A percentile compares a stretch with the other conserved stretches of the same genome.
phyloP scores from a whole-genome alignment of 1,140 invertebrate species.

The Heliconius hewitsoni region DNA sequence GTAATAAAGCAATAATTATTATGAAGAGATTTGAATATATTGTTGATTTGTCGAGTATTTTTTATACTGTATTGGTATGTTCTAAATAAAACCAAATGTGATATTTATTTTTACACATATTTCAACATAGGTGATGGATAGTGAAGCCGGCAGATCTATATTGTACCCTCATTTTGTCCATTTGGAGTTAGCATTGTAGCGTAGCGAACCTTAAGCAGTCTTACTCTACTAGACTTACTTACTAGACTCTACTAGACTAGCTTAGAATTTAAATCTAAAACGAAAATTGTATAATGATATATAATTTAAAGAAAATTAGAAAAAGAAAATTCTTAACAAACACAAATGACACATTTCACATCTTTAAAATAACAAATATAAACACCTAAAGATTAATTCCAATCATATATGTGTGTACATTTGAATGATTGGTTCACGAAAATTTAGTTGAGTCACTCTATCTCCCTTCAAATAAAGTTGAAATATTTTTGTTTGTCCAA shows the following conservation, averaged over 20 bases:
- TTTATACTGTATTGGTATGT: too few relatives aligned
- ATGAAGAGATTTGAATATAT: too few relatives aligned
- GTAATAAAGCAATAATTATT: too few relatives aligned
- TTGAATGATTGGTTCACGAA: conserved; percentile 10
- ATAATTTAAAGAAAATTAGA: not conserved
- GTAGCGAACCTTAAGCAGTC: not conserved
- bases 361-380: not conserved
- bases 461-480: conserved; percentile 45
- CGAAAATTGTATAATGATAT: too few relatives aligned
- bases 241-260: not conserved
- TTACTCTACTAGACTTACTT: too few relatives aligned
- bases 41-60: too few relatives aligned
- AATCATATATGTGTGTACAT: not conserved
- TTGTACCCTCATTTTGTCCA: not conserved
- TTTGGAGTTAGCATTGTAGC: not conserved
- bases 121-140: not conserved
- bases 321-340: too few relatives aligned
- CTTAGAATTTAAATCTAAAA: not conserved
- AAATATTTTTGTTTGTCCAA: conserved; percentile 54
- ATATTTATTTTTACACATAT: not conserved
- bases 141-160: not conserved
- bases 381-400: not conserved
- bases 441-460: conserved; percentile 37
- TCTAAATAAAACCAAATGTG: too few relatives aligned
- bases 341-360: not conserved